A percentile compares a stretch with the other conserved stretches of the same genome.
These are phyloP conservation scores for Pristionchus maxplancki DNA, from an alignment of 2,888 invertebrate species.

Conservation along the genomic window DNA sequence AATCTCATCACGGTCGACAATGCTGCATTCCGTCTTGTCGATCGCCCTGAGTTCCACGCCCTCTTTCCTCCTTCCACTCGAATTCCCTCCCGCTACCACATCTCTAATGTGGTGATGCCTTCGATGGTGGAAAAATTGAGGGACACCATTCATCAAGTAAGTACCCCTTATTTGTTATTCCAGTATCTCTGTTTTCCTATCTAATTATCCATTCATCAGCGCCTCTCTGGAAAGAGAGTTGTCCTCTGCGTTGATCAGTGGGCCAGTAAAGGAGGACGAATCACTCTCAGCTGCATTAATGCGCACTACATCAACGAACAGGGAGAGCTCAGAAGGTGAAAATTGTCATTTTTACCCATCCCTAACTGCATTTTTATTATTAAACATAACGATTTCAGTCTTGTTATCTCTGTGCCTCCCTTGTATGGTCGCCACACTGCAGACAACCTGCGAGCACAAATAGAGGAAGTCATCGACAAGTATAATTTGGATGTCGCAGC, in stretches of 20 bases:
- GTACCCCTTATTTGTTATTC: neutral
- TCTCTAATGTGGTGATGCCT: slow-evolving; percentile 1
- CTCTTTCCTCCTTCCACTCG: slow-evolving; percentile 21
- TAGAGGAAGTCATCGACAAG: neutral
- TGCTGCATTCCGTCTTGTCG: neutral
- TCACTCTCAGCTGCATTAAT: slow-evolving; percentile 15
- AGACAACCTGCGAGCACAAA: neutral
- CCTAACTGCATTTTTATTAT: neutral
- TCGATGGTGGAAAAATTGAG: neutral
- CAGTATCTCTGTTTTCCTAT: neutral
- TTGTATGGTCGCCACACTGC: slow-evolving; percentile 11
- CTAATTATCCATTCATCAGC: neutral
- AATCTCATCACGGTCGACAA: neutral
- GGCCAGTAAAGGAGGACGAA: slow-evolving; percentile 4
- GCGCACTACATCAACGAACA: neutral
- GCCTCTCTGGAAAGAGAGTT: neutral
- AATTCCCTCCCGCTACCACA: slow-evolving; percentile 17
- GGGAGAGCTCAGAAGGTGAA: neutral
- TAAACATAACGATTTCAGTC: neutral
- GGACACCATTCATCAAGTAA: neutral
- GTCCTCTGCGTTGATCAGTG: slow-evolving; percentile 11
- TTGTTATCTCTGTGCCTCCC: slow-evolving; percentile 2
- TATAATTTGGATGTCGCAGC: slow-evolving; percentile 12
- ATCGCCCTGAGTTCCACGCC: slow-evolving; percentile 7
- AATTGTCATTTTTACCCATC: neutral